phyloP scores from a whole-genome alignment of 2,797 vertebrate species.

The Aplochiton taeniatus region DNA sequence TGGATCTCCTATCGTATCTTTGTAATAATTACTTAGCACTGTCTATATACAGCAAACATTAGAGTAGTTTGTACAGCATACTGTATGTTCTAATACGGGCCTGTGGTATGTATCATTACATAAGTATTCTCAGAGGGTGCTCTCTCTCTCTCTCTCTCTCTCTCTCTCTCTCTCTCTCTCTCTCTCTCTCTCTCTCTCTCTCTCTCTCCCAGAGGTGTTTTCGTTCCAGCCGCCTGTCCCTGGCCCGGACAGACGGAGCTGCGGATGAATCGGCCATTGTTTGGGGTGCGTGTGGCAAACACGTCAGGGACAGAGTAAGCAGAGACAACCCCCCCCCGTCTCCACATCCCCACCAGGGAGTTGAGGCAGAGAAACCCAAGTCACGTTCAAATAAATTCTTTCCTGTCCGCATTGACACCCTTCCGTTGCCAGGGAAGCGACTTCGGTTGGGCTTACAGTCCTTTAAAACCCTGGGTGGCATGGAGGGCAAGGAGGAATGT shows the following conservation, averaged over 20 bases:
- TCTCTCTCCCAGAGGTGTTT: conserved; percentile 33
- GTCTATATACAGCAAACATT: no score
- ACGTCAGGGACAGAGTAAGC: conserved; percentile 60
- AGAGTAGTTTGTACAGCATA: not conserved
- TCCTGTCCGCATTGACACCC: conserved; percentile 74
- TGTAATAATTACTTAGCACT: no score
- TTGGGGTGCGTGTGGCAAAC: conserved; percentile 64
- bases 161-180: conserved; percentile 13
- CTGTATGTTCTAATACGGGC: not conserved
- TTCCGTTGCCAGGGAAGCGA: conserved; percentile 66
- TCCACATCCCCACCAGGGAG: conserved; percentile 67
- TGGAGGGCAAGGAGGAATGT: conserved; percentile 49
- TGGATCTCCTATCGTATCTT: no score
- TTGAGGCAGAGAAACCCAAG: conserved; percentile 64
- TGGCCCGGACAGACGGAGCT: conserved; percentile 45
- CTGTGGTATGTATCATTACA: not conserved
- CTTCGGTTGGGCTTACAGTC: conserved; percentile 69
- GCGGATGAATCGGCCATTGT: conserved; percentile 74
- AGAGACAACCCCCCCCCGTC: conserved; percentile 55
- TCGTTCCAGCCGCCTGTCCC: conserved; percentile 21
- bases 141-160: conserved; percentile 2
- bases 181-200: conserved; percentile 12
- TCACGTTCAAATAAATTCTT: conserved; percentile 75
- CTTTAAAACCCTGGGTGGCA: conserved; percentile 72
- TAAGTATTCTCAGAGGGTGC: conserved; percentile 9